A percentile compares a stretch with the other conserved stretches of the same genome.
These are phyloP conservation scores for Scopus umbretta DNA, from an alignment of 2,113 vertebrate species.

Conservation along the genomic window DNA sequence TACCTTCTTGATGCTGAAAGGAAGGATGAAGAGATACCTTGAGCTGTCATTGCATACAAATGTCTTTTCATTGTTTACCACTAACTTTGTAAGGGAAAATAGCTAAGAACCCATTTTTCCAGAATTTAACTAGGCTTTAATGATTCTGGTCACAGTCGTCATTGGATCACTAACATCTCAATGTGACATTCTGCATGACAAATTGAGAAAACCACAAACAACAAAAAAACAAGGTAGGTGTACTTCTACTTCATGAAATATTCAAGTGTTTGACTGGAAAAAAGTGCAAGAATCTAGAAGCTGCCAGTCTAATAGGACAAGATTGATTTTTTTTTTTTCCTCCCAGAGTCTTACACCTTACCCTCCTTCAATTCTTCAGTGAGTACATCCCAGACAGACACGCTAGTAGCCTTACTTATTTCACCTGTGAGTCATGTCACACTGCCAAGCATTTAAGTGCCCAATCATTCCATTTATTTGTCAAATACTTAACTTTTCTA, in stretches of 20 bases:
- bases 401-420: not conserved
- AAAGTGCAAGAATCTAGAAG: not conserved
- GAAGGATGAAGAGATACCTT: not conserved
- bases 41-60: not conserved
- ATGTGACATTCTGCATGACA: not conserved
- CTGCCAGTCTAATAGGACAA: not conserved
- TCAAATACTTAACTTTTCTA: not conserved
- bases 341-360: not conserved
- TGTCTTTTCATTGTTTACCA: not conserved
- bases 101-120: not conserved
- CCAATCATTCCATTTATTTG: not conserved
- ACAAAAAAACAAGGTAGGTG: fast-evolving
- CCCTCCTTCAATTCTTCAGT: not conserved
- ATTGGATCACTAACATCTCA: not conserved
- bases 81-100: not conserved
- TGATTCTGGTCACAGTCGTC: not conserved
- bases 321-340: not conserved
- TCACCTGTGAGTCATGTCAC: not conserved
- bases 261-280: not conserved
- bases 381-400: not conserved
- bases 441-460: not conserved
- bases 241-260: not conserved
- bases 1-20: not conserved
- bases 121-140: not conserved
- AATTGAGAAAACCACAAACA: not conserved